Evolutionary conservation across 2,113 vertebrate species (phyloP).

Genomic region (Pleuronectes platessa): DNA sequence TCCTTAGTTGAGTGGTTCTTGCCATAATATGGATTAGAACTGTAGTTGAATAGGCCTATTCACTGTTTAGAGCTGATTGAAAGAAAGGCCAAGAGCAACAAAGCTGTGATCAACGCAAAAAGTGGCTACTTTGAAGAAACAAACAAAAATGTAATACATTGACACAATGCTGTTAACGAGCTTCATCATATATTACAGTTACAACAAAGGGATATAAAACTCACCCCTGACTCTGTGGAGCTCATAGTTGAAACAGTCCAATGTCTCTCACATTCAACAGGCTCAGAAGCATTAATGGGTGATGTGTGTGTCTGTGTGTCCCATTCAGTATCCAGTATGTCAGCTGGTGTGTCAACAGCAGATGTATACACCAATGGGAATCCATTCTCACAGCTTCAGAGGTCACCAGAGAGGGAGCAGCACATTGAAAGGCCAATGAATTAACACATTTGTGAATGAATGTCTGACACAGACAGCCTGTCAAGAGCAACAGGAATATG

Average conservation of each 20-base stretch:
- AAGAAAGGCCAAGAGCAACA: too few relatives aligned
- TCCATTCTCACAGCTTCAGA: constrained; percentile 18
- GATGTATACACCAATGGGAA: constrained; percentile 28
- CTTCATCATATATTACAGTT: background rate
- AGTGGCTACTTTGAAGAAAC: too few relatives aligned
- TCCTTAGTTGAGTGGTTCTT: too few relatives aligned
- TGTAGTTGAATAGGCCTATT: too few relatives aligned
- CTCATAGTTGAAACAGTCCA: constrained; percentile 29
- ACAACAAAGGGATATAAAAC: constrained; percentile 12
- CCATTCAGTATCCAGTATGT: background rate
- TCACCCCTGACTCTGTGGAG: constrained; percentile 45
- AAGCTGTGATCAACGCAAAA: too few relatives aligned
- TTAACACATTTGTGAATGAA: constrained; percentile 28
- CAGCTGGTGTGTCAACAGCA: constrained; percentile 37
- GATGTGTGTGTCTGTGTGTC: background rate
- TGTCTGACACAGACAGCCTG: background rate
- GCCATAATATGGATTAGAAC: too few relatives aligned
- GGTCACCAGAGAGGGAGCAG: background rate
- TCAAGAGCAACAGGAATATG: background rate
- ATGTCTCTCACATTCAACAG: constrained; percentile 8
- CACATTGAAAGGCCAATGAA: background rate
- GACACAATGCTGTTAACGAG: background rate
- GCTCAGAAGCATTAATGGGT: background rate
- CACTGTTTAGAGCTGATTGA: too few relatives aligned
- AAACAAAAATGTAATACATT: background rate